phyloP scores from a whole-genome alignment of 2,113 vertebrate genomes.

The Taurulus bubalis region DNA sequence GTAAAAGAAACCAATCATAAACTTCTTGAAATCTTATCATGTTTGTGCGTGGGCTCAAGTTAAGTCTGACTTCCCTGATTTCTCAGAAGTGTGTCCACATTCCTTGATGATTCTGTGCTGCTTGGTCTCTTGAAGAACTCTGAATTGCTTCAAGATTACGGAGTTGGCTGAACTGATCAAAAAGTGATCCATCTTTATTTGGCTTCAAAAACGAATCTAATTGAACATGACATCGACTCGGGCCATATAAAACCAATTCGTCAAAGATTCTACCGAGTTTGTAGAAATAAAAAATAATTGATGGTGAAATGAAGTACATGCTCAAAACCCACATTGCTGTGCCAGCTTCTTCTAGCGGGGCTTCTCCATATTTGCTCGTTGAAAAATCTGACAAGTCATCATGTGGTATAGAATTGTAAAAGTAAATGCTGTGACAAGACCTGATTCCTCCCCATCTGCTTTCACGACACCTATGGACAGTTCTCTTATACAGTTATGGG shows the following conservation, averaged over 20 bases:
- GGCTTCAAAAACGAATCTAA: neutral
- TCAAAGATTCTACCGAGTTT: neutral
- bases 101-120: too few relatives aligned
- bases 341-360: neutral
- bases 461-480: too few relatives aligned
- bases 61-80: too few relatives aligned
- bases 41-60: too few relatives aligned
- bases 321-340: neutral
- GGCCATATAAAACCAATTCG: neutral
- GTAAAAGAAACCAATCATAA: too few relatives aligned
- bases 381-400: too few relatives aligned
- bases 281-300: neutral
- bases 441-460: too few relatives aligned
- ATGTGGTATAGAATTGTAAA: neutral
- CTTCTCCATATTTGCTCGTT: neutral
- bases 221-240: neutral
- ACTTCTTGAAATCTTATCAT: too few relatives aligned
- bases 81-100: too few relatives aligned
- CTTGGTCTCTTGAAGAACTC: too few relatives aligned
- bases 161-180: neutral
- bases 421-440: neutral
- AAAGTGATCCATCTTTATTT: neutral
- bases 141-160: too few relatives aligned
- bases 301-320: neutral
- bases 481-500: too few relatives aligned